Percentiles rank a stretch among this genome's conserved stretches.
phyloP scores from a whole-genome alignment of 2,113 vertebrate genomes.

The Neofelis nebulosa region DNA sequence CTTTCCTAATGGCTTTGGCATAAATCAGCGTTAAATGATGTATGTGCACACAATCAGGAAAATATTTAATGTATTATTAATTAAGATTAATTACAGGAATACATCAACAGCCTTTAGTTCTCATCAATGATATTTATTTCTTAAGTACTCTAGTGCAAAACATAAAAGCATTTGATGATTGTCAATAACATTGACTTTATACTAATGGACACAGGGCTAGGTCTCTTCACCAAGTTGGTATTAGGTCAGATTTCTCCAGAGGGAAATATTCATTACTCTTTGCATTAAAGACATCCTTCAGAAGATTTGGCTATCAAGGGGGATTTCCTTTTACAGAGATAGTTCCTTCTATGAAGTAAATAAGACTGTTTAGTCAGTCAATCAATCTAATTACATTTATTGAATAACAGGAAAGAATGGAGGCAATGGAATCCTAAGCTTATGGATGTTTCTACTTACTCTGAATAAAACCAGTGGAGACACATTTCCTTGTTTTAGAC shows the following conservation, averaged over 20 bases:
- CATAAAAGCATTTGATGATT: constrained; percentile 55
- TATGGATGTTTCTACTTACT: neutral
- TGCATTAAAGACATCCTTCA: neutral
- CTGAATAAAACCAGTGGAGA: neutral
- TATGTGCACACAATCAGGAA: constrained; percentile 20
- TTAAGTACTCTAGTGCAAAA: constrained; percentile 41
- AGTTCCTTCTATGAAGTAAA: constrained; percentile 16
- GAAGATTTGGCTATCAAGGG: neutral
- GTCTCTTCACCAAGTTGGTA: neutral
- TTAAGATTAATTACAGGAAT: constrained; percentile 63
- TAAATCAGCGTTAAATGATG: constrained; percentile 43
- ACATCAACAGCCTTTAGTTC: neutral
- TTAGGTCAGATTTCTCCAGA: neutral
- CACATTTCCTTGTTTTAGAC: neutral
- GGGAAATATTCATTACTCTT: constrained; percentile 10
- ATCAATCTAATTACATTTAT: constrained; percentile 34
- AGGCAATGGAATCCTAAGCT: neutral
- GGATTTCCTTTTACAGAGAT: constrained; percentile 15
- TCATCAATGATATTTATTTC: constrained; percentile 43
- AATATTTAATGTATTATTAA: constrained; percentile 66
- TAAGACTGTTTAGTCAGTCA: constrained; percentile 36
- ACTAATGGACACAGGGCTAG: constrained; percentile 15
- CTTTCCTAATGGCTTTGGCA: neutral
- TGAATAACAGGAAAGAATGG: constrained; percentile 10
- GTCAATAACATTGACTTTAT: constrained; percentile 2